Conservation (phyloP, 2,797 vertebrate genomes). For the Tinamus major region DNA sequence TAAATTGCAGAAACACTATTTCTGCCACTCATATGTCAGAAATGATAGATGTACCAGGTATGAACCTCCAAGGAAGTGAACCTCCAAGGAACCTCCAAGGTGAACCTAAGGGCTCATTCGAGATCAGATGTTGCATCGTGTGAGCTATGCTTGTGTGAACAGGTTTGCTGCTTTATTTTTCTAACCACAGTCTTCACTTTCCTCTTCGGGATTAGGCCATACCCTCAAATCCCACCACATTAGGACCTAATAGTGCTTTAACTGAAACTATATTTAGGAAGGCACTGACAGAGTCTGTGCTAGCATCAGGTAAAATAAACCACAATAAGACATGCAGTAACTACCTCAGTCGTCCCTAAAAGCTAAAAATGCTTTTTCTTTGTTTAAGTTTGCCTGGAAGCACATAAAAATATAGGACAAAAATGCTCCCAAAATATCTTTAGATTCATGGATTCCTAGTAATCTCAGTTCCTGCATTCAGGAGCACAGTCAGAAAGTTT, state of each 20-base stretch:
- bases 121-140: background rate
- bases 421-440: background rate
- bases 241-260: background rate
- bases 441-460: background rate
- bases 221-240: background rate
- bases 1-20: conserved; percentile 38
- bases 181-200: background rate
- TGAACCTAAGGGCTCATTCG: background rate
- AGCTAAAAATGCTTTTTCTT: background rate
- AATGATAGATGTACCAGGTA: conserved; percentile 25
- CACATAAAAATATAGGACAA: background rate
- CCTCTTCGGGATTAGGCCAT: background rate
- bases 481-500: background rate
- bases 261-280: background rate
- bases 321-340: background rate
- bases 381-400: background rate
- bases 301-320: background rate
- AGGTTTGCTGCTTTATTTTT: background rate
- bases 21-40: conserved; percentile 42
- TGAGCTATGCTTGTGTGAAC: background rate
- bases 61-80: background rate
- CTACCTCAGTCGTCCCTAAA: background rate
- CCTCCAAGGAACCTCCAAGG: background rate
- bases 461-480: background rate
- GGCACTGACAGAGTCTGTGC: background rate